Percentiles rank a stretch among this genome's conserved stretches.
These are phyloP conservation scores for Echeneis naucrates DNA, from an alignment of 2,797 vertebrate species.

Conservation along the genomic window DNA sequence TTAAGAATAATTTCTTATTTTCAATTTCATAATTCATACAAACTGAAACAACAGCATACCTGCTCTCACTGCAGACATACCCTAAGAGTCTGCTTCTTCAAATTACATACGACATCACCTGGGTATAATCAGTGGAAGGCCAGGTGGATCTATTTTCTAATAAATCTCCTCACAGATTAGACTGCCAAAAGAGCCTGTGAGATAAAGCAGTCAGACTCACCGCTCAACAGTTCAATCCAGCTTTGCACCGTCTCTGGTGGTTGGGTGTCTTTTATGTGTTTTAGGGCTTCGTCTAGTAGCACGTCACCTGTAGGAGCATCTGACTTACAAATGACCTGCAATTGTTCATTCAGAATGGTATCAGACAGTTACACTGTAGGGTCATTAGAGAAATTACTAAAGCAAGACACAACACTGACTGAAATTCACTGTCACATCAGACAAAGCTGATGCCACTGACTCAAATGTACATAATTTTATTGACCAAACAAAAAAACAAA, in stretches of 20 bases:
- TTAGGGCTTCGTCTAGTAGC: conserved; percentile 95
- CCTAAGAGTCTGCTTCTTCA: not conserved
- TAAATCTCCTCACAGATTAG: no score
- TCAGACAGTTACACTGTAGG: not conserved
- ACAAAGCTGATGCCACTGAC: not conserved
- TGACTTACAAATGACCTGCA: conserved; percentile 95
- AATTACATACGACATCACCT: not conserved
- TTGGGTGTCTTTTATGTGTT: conserved; percentile 97
- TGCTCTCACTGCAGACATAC: not conserved
- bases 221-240: conserved; percentile 98
- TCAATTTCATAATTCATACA: not conserved
- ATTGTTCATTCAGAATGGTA: conserved; percentile 28
- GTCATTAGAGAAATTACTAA: no score
- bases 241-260: conserved; percentile 97
- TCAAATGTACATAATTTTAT: no score
- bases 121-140: not conserved
- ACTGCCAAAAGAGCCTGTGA: no score
- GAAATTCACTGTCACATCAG: not conserved
- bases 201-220: conserved; percentile 80
- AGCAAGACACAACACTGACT: no score
- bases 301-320: conserved; percentile 97
- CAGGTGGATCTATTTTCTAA: not conserved
- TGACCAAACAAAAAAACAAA: not conserved
- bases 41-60: not conserved
- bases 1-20: no score